Evolutionary conservation across 2,797 vertebrate species (phyloP).

Genomic region (Columba guinea): DNA sequence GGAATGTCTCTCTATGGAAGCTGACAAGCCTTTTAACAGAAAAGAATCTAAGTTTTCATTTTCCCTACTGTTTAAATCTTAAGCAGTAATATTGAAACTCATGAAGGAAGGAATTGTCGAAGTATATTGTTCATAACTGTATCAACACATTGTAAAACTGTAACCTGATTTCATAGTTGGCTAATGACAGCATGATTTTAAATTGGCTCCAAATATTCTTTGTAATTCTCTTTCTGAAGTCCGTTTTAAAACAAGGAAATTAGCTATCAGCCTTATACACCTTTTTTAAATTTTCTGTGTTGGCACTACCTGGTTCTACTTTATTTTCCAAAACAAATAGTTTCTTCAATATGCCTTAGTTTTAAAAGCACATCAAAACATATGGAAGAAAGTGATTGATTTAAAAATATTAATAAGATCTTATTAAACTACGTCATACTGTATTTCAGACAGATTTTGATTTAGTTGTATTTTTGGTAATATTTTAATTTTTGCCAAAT

Average conservation of each 20-base stretch:
- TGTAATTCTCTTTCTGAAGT: background rate
- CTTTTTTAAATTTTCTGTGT: background rate
- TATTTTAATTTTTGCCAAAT: background rate
- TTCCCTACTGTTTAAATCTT: background rate
- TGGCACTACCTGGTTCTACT: background rate
- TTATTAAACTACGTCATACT: background rate
- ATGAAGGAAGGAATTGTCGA: background rate
- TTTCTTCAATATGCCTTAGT: background rate
- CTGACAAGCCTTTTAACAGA: background rate
- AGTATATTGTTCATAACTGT: background rate
- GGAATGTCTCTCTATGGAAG: background rate
- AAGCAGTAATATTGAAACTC: background rate
- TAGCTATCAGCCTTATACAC: background rate
- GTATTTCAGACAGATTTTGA: background rate
- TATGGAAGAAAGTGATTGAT: background rate
- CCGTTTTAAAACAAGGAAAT: background rate
- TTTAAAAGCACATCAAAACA: background rate
- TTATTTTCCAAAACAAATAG: background rate
- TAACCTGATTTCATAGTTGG: slow-evolving; percentile 12
- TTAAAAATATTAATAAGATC: background rate
- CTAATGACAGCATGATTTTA: slow-evolving; percentile 6
- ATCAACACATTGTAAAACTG: background rate
- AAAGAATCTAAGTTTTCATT: background rate
- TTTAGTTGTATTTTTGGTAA: background rate
- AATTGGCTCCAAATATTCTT: background rate